Conservation (phyloP, 1,140 invertebrate species). For the Nasonia giraulti region DNA sequence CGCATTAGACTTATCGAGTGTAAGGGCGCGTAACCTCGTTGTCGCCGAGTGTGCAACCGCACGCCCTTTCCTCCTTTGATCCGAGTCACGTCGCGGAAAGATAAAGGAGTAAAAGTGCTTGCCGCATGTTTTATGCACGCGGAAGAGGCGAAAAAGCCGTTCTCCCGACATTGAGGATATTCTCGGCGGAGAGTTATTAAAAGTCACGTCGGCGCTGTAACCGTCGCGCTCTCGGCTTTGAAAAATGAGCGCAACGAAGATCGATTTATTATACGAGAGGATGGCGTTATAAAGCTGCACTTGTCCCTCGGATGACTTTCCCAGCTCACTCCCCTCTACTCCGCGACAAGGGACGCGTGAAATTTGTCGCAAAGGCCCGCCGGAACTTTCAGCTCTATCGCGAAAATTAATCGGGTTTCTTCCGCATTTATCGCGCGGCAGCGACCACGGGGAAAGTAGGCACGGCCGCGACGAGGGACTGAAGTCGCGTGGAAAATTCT, state of each 20-base stretch:
- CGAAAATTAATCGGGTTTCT: constrained; percentile 33
- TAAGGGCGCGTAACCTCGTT: constrained; percentile 28
- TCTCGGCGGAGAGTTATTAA: not conserved
- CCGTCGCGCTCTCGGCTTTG: not conserved
- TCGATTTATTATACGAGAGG: constrained; percentile 26
- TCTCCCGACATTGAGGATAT: not conserved
- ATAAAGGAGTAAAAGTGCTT: constrained; percentile 11
- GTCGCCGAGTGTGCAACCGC: not conserved
- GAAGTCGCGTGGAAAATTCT: constrained; percentile 38
- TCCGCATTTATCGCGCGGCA: not conserved
- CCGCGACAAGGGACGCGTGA: not conserved
- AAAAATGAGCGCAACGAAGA: not conserved
- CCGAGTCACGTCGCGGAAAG: constrained; percentile 9
- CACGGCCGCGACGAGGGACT: not conserved
- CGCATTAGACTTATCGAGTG: constrained; percentile 65
- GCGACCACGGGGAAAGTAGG: not conserved
- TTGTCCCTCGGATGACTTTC: not conserved
- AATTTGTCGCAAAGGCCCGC: constrained; percentile 12
- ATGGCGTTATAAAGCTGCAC: not conserved
- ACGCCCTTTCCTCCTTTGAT: constrained; percentile 10
- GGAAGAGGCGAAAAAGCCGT: not conserved
- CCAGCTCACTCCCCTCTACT: not conserved
- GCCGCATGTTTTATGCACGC: not conserved
- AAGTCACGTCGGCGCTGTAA: not conserved
- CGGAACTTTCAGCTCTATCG: not conserved